Base-by-base conservation (phyloP, 2,797 vertebrate species). In the Balearica regulorum region DNA sequence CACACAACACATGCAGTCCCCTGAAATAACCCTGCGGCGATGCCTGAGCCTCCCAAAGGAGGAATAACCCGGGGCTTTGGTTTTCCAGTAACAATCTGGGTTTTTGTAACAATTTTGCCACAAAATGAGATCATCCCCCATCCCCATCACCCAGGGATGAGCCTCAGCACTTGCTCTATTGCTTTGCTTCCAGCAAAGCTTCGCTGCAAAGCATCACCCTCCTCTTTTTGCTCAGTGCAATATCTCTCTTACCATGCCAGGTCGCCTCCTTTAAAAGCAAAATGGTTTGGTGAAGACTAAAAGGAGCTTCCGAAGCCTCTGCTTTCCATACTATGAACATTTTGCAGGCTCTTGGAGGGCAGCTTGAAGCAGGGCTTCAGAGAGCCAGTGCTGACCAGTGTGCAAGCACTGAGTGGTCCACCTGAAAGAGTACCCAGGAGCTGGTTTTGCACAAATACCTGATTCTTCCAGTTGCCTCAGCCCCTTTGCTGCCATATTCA, bases 241-340 rank as follows among this genome's bases (percentile, higher is more conserved):
- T 69, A 61, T 69, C 55, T 53, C 55, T 65, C 75, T 80, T 88
- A 61, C n/a, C 16, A 4, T 48, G 41, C 64, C 61, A 62, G 39
- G 48, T 11, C 82, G 64, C 57, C n/a, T n/a, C 44, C 53, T 55
- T 86, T 87, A 86, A 93, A 96, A 94, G 25, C 35, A 65, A 91
- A 87, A 91, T 35, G 25, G 33, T 53, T 84, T 72, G 70, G 43
- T 68, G 88, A 92, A 92, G 76, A 72, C 31, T 39, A 61, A 81
- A 70, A 83, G 58, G 37, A 79, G 46, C 25, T 85, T 69, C 29
- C 71, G 57, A 58, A 69, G 20, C 44, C 37, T 84, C 43, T 94
- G 57, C 12, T 87, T 93, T 91, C 46, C 28, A 31, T 16, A 35
- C 4, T 3, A 9, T 3, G 60, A 46, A 54, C 43, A 46, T 55